Conservation (phyloP, 2,888 invertebrate genomes). For the Acleris sparsana region DNA sequence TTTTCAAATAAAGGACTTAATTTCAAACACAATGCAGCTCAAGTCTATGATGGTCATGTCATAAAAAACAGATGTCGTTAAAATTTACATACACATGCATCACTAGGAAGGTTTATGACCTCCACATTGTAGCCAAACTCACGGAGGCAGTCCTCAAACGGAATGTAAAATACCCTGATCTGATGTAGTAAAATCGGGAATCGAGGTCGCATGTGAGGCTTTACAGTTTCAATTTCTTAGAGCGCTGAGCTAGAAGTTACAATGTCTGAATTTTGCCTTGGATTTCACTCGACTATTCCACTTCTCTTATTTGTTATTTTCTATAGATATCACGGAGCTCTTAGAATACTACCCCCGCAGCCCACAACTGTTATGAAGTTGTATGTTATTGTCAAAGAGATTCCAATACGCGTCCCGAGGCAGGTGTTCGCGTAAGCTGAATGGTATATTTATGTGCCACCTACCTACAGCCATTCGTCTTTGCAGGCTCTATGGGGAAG, state of each 20-base stretch:
- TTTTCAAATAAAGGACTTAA: background rate
- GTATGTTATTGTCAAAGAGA: conserved; percentile 17
- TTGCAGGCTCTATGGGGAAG: conserved; percentile 57
- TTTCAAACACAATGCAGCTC: background rate
- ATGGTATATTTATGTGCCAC: conserved; percentile 16
- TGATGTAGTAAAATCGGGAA: conserved; percentile 7
- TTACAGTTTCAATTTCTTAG: background rate
- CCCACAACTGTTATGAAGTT: conserved; percentile 6
- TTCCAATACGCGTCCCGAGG: conserved; percentile 32
- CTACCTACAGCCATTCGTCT: conserved; percentile 40
- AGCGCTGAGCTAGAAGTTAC: background rate
- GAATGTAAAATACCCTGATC: conserved; percentile 11
- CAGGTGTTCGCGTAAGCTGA: conserved; percentile 49
- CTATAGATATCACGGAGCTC: conserved; percentile 1
- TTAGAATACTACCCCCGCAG: background rate
- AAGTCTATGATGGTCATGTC: background rate
- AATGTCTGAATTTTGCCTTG: background rate
- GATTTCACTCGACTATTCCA: background rate
- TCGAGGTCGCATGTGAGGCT: conserved; percentile 1
- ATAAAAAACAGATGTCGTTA: background rate
- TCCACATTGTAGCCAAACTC: background rate
- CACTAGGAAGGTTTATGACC: conserved; percentile 3
- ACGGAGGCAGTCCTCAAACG: conserved; percentile 5
- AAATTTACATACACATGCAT: conserved; percentile 5
- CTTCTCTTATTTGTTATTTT: background rate